A percentile compares a stretch with the other conserved stretches of the same genome.
Conservation (phyloP, 1,140 invertebrate species). For the Trichoplusia ni region DNA sequence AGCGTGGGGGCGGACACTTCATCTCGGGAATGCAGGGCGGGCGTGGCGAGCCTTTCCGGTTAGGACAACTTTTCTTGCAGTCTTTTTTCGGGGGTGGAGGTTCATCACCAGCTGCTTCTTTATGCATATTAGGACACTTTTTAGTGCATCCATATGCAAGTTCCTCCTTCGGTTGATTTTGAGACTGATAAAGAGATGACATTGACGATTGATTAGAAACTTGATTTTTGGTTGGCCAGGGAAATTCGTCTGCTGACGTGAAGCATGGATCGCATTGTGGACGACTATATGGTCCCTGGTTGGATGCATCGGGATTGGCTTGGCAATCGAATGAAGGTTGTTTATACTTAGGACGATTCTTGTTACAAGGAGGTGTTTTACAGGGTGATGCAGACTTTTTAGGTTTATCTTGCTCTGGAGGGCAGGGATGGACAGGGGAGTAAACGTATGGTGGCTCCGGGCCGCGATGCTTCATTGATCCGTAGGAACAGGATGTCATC, state of each 20-base stretch:
- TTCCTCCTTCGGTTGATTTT: not conserved
- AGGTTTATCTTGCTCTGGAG: not conserved
- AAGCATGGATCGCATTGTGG: too few relatives aligned
- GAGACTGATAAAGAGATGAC: not conserved
- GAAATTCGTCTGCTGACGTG: conserved; percentile 20
- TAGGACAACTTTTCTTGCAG: conserved; percentile 15
- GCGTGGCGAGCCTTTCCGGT: not conserved
- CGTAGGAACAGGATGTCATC: not conserved
- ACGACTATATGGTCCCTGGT: too few relatives aligned
- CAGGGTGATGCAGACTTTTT: not conserved
- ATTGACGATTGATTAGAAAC: conserved; percentile 20
- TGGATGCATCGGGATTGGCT: not conserved
- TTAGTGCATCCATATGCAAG: conserved; percentile 1
- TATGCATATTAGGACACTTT: conserved; percentile 2
- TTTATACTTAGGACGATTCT: not conserved
- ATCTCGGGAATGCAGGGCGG: not conserved
- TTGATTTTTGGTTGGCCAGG: conserved; percentile 32
- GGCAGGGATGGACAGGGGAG: conserved; percentile 9
- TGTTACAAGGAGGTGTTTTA: conserved; percentile 5
- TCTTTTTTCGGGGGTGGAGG: not conserved
- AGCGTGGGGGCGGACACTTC: not conserved
- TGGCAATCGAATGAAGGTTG: not conserved
- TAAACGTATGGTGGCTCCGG: conserved; percentile 2
- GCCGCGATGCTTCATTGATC: not conserved
- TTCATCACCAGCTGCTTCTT: not conserved